Percentiles rank a stretch among this genome's conserved stretches.
phyloP scores from a whole-genome alignment of 1,140 invertebrate genomes.

The Drosophila seguyi region DNA sequence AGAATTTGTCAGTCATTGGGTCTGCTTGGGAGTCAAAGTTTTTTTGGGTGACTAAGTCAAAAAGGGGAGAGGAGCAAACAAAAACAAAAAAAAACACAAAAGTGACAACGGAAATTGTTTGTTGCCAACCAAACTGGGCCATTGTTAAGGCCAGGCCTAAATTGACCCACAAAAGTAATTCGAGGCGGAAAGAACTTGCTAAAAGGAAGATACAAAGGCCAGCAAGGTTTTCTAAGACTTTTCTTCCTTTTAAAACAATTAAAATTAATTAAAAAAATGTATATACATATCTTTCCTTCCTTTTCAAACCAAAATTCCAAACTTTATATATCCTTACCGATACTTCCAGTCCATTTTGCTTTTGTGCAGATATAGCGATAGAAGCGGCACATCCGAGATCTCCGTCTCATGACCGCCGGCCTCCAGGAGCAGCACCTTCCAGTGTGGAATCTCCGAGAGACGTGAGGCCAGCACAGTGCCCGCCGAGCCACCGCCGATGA shows the following conservation, averaged over 20 bases:
- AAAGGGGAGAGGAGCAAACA: conserved; percentile 17
- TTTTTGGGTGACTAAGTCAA: conserved; percentile 8
- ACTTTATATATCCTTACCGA: conserved; percentile 87
- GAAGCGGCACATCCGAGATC: conserved; percentile 92
- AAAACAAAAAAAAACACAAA: conserved; percentile 1
- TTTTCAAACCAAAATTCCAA: too few relatives aligned
- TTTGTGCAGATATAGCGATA: conserved; percentile 94
- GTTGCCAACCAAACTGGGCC: conserved; percentile 25
- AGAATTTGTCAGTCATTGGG: conserved; percentile 36
- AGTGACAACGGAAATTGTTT: conserved; percentile 20
- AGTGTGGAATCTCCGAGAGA: conserved; percentile 91
- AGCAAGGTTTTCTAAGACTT: not conserved
- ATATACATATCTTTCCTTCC: too few relatives aligned
- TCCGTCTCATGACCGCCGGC: conserved; percentile 94
- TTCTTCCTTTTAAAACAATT: not conserved
- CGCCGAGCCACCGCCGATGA: conserved; percentile 93
- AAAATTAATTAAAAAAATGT: not conserved
- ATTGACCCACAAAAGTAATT: conserved; percentile 4
- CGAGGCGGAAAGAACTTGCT: not conserved
- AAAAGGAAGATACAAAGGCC: not conserved
- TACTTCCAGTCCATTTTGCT: conserved; percentile 97
- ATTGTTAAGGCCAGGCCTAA: conserved; percentile 53
- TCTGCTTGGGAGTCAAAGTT: not conserved
- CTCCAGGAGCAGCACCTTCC: conserved; percentile 93
- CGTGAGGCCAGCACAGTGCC: conserved; percentile 94